Conservation (phyloP, 2,888 invertebrate species). For the Heliconius ismenius region DNA sequence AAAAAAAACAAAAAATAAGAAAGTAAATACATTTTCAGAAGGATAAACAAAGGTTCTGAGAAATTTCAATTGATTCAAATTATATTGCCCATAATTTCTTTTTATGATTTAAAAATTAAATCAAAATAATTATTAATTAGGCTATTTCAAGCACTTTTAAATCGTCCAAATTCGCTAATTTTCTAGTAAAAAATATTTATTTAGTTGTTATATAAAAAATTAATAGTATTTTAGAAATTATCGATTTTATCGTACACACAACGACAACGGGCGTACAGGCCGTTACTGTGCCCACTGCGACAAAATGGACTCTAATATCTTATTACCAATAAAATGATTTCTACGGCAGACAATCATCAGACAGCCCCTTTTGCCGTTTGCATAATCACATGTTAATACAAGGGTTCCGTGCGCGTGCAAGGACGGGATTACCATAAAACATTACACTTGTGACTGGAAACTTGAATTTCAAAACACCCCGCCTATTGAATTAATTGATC, state of each 20-base stretch:
- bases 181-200: too few relatives aligned
- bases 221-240: too few relatives aligned
- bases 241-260: too few relatives aligned
- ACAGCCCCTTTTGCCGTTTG: slow-evolving; percentile 32
- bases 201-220: too few relatives aligned
- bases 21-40: neutral
- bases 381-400: slow-evolving; percentile 44
- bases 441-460: slow-evolving; percentile 39
- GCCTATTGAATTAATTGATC: slow-evolving; percentile 19
- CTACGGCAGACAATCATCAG: slow-evolving; percentile 23
- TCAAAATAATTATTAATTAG: too few relatives aligned
- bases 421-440: slow-evolving; percentile 40
- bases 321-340: slow-evolving; percentile 28
- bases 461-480: slow-evolving; percentile 35
- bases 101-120: too few relatives aligned
- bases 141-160: too few relatives aligned
- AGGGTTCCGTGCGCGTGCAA: slow-evolving; percentile 31
- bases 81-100: too few relatives aligned
- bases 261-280: too few relatives aligned
- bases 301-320: neutral
- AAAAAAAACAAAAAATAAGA: slow-evolving; percentile 37
- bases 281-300: too few relatives aligned
- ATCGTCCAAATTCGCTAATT: too few relatives aligned
- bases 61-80: neutral
- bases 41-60: neutral